Evolutionary conservation across 2,113 vertebrate species (phyloP), one percentile per base, ranked within the genome.

Genomic region (Anguilla japonica): DNA sequence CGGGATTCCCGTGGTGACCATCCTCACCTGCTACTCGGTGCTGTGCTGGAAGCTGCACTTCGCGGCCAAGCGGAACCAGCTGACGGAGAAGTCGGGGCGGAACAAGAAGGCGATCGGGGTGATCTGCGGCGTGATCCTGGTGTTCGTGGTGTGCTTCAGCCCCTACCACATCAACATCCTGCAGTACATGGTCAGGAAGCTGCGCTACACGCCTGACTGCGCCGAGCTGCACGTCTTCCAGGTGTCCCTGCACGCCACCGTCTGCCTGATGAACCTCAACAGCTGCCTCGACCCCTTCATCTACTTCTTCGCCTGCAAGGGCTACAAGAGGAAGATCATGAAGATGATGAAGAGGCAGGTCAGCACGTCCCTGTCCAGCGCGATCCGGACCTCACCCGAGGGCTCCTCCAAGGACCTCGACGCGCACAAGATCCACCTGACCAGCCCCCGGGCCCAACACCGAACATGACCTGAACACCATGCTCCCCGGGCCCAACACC

Each of bases 241-340:
- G 94, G 94, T 98, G 83, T 97, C 97, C 0, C 96, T 99, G 89
- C 98, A 99, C 90, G 85, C 97, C 84, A 98, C 97, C 0, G 97
- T 99, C 26, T 96, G 97, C 87, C 94, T 99, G 85, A 99, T 99
- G 98, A 99, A 99, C 92, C 95, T 99, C 89, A 99, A 99, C 91
- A 96, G 97, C 91, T 98, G 97, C 86, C 92, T 99, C 92, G 98
- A 99, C 90, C 98, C 98, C 2, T 98, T 99, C 53, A 97, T 99
- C 89, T 99, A 99, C 89, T 99, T 99, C 94, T 99, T 99, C 84
- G 97, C 98, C 57, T 99, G 98, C 85, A 98, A 98, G 93, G 98
- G 98, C 89, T 99, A 99, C 93, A 99, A 99, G 93, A 96, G 95
- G 89, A 98, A 97, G 90, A 93, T 99, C 20, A 90, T 97, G 94